These are phyloP conservation scores for Epizoanthus illoricatus DNA, from an alignment of 92 coral and sea anemone genomes.

Conservation along the genomic window DNA sequence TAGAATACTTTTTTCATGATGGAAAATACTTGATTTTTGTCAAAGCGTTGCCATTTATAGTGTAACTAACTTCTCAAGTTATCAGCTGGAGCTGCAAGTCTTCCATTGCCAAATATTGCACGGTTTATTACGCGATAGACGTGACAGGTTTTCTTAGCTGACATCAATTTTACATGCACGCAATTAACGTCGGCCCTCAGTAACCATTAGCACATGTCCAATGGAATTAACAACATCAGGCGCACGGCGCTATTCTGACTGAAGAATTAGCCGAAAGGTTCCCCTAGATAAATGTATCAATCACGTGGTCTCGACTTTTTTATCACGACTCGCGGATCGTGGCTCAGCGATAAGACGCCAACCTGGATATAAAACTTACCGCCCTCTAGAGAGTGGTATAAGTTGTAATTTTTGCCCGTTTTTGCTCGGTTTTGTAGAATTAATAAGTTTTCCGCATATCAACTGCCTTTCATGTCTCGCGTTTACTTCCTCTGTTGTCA, in stretches of 20 bases:
- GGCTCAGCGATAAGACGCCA: too few relatives aligned
- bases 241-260: not conserved
- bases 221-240: not conserved
- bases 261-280: not conserved
- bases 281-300: too few relatives aligned
- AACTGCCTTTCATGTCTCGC: not conserved
- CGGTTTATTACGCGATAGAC: conserved; percentile 1
- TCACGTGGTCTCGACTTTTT: too few relatives aligned
- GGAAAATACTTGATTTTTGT: not conserved
- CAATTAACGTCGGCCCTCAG: not conserved
- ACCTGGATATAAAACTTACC: not conserved
- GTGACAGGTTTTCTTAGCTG: not conserved
- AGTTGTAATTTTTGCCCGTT: not conserved
- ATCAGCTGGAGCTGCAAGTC: not conserved
- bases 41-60: not conserved
- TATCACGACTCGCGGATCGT: too few relatives aligned
- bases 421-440: not conserved
- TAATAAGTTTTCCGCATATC: not conserved
- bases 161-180: conserved; percentile 4
- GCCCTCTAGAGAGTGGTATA: not conserved
- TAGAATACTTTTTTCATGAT: not conserved
- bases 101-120: not conserved
- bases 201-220: not conserved
- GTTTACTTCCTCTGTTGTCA: not conserved
- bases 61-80: not conserved